Base-by-base conservation (phyloP, 2,888 invertebrate genomes). In the Trachelus stipa region DNA sequence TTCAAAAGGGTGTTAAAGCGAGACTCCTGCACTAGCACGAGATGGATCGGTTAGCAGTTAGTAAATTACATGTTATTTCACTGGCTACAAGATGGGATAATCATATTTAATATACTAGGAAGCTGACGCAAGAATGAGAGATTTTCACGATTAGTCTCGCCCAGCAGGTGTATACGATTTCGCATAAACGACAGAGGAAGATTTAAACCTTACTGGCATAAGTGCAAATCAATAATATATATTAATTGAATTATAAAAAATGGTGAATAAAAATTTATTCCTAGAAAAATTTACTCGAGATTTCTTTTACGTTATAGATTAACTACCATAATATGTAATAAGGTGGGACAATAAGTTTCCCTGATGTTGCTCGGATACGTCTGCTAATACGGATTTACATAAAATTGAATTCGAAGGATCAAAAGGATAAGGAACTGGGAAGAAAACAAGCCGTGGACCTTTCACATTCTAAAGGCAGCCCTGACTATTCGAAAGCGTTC, bases 81-180 rank as follows among this genome's bases (percentile, higher is more conserved):
- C 82, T 37, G 81, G 74, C 80, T 69, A 77, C 80, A 76, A 80
- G 80, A 79, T 79, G 31, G 12, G 77, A 83, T 85, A 86, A 86
- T 87, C 82, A 84, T 82, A 84, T 85, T 86, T 86, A 87, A 87
- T 84, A 82, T 81, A 77, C 80, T 81, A 86, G 86, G 85, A 87
- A 87, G 85, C 85, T 82, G 80, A 69, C 82, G 79, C 81, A 77
- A 81, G 69, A 35, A 37, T 68, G 75, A 75, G 71, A 77, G 74
- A 77, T 77, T 86, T 87, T 81, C 84, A 83, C 83, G 82, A 85
- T 85, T 79, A 78, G 74, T 73, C 79, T 71, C 76, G 77, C 75
- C 71, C 73, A 77, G 74, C 69, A 74, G 30, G 73, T 73, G 74
- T 77, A 74, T 73, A 40, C 40, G 12, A 40, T 40, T 40, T 40